phyloP scores from a whole-genome alignment of 2,113 vertebrate genomes.

The Megaleporinus macrocephalus region DNA sequence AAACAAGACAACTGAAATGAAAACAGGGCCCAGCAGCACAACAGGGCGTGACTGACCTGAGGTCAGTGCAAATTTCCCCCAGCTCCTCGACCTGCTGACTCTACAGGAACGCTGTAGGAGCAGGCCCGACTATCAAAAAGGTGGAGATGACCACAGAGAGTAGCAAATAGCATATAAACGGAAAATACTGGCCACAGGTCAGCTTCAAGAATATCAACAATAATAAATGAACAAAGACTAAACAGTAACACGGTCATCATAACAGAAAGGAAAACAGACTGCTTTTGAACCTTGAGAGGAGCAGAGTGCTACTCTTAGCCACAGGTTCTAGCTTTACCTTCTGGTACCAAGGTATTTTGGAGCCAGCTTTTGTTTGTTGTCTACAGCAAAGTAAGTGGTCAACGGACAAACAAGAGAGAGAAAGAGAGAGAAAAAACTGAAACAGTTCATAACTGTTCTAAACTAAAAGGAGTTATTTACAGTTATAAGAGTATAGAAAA shows the following conservation, averaged over 20 bases:
- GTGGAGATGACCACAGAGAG: not conserved
- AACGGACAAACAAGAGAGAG: constrained; percentile 44
- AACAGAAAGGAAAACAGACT: constrained; percentile 41
- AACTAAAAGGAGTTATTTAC: constrained; percentile 72
- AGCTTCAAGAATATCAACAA: constrained; percentile 32
- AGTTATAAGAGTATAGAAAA: constrained; percentile 64
- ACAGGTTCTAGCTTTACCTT: constrained; percentile 15
- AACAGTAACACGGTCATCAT: constrained; percentile 14
- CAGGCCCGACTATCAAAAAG: constrained; percentile 22
- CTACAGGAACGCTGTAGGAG: constrained; percentile 3
- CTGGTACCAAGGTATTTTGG: constrained; percentile 27
- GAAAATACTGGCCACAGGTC: constrained; percentile 50
- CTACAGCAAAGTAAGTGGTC: constrained; percentile 69
- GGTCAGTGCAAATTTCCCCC: constrained; percentile 19
- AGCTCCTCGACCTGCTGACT: not conserved
- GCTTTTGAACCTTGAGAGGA: constrained; percentile 34
- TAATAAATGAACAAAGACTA: constrained; percentile 32
- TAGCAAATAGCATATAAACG: constrained; percentile 3
- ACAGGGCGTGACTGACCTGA: constrained; percentile 21
- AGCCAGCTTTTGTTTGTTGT: constrained; percentile 61
- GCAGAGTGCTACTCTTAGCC: not conserved
- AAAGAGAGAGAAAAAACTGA: constrained; percentile 2
- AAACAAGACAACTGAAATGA: constrained; percentile 42
- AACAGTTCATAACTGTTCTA: constrained; percentile 59
- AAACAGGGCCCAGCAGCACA: constrained; percentile 24